These are phyloP conservation scores for Montipora sp. DNA, from an alignment of 64 coral and sea anemone genomes.

Conservation along the genomic window DNA sequence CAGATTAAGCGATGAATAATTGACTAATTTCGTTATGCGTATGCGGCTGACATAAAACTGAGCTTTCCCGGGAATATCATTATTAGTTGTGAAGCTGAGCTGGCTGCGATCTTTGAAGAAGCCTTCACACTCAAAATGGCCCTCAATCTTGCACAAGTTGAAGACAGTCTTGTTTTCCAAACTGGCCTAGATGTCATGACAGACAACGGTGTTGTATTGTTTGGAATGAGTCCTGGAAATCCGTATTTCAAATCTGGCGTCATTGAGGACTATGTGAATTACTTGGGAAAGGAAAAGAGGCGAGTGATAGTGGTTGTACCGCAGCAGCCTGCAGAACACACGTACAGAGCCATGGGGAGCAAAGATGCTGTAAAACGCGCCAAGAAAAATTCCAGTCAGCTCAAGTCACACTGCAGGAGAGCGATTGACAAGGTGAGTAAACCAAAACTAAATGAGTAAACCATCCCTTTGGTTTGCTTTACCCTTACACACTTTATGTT, in stretches of 20 bases:
- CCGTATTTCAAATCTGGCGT: conserved; percentile 60
- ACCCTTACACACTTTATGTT: neutral
- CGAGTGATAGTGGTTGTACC: conserved; percentile 54
- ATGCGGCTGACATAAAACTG: neutral
- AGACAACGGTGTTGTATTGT: conserved; percentile 64
- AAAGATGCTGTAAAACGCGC: conserved; percentile 77
- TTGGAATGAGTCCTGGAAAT: conserved; percentile 81
- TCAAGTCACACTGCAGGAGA: conserved; percentile 60
- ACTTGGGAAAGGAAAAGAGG: conserved; percentile 55
- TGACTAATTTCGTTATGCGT: neutral
- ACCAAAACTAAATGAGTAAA: neutral
- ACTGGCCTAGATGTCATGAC: conserved; percentile 59
- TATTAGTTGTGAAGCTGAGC: neutral
- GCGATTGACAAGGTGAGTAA: conserved; percentile 70
- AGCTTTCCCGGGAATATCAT: neutral
- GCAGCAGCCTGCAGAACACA: conserved; percentile 70
- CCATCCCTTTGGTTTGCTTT: neutral
- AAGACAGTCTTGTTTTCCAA: conserved; percentile 30
- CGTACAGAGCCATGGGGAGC: conserved; percentile 70
- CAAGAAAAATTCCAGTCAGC: conserved; percentile 61
- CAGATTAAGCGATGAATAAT: neutral
- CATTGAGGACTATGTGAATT: conserved; percentile 69
- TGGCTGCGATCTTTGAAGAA: neutral
- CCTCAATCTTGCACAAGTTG: conserved; percentile 29
- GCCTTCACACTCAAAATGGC: neutral